Evolutionary conservation across 2,113 vertebrate genomes (phyloP), one percentile per base, ranked within the genome.

Genomic region (Vanacampus margaritifer): DNA sequence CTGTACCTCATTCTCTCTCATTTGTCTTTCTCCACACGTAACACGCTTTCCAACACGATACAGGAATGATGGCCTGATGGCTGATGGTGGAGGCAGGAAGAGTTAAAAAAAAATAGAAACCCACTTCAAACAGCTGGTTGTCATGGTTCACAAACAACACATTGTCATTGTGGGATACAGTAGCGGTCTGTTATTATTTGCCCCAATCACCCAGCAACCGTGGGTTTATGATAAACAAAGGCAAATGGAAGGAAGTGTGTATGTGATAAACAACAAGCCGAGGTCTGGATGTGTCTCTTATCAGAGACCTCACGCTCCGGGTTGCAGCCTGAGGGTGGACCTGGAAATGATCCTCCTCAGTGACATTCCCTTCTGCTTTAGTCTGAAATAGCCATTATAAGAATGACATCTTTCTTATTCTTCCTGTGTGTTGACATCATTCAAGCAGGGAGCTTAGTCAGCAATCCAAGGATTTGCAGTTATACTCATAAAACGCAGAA

Each of bases 121-220:
- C 71, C 69, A 78, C 86, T 83, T 88, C 74, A 83, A 82, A 88
- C 82, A 70, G 67, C 71, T 43, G 4, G 91, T 92, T 86, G 64
- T 89, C 79, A 89, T 89, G 86, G 79, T 19, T 64, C 79, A 73
- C 36, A 84, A 75, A 39, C 84, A 92, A 91, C 89, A 91, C 88
- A 90, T 57, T 56, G 19, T 54, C 23, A 39, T 51, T n/a, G 32
- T 72, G 65, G 79, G 69, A 67, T 58, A 28, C 54, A 32, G 14
- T 28, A 56, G 65, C 54, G 79, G 75, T 78, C 70, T 78, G 69
- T 76, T 72, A 63, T 80, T 76, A 62, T 84, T 71, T 70, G 70
- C 46, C 32, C 6, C 63, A 65, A 32, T 65, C 56, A 71, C 78
- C 84, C 23, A 23, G 68, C 65, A 64, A 53, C 56, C 69, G 66